Conservation (phyloP, 1,140 invertebrate genomes). For the Conus betulinus region DNA sequence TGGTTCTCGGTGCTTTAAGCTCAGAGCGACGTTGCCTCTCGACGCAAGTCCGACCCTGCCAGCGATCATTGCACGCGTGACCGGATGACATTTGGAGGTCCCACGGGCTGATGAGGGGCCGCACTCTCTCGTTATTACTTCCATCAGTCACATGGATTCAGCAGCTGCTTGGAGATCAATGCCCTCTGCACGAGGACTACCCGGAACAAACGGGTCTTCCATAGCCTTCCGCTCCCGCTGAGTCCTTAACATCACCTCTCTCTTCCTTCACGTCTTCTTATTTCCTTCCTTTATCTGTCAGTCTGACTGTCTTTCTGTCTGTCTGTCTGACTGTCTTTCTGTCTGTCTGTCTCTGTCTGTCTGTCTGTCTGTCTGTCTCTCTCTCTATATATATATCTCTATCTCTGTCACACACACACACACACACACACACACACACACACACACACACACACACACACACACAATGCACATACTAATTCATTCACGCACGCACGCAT, state of each 20-base stretch:
- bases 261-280: constrained; percentile 16
- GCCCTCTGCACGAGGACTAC: not conserved
- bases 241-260: not conserved
- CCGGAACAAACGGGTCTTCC: not conserved
- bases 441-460: no score
- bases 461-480: no score
- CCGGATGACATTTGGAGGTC: not conserved
- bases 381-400: constrained; percentile 13
- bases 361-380: constrained; percentile 39
- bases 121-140: not conserved
- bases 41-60: not conserved
- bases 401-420: no score
- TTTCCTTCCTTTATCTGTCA: constrained; percentile 28
- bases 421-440: no score
- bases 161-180: constrained; percentile 5
- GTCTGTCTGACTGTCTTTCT: constrained; percentile 18
- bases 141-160: not conserved
- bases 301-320: constrained; percentile 26
- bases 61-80: not conserved
- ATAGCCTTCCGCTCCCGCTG: constrained; percentile 5
- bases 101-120: not conserved
- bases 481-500: no score
- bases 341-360: constrained; percentile 35
- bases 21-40: no score
- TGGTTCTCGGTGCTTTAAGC: no score